Conservation (phyloP, 2,113 vertebrate genomes). For the Seriola quinqueradiata region DNA sequence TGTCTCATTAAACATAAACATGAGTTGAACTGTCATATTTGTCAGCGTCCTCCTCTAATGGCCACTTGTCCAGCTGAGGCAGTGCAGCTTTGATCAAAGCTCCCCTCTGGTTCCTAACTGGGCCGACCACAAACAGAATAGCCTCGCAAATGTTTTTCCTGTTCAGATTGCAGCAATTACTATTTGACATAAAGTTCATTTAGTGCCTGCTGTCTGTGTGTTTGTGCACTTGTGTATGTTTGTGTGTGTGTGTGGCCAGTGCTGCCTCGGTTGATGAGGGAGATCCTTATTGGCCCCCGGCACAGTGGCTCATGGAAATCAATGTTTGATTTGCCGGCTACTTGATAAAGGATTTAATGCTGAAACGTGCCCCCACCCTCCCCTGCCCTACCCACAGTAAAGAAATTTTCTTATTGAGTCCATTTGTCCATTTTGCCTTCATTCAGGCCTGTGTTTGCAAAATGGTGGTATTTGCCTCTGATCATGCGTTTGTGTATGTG, state of each 20-base stretch:
- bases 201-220: conserved; percentile 32
- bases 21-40: conserved; percentile 33
- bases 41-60: conserved; percentile 32
- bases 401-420: conserved; percentile 65
- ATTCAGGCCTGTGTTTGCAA: conserved; percentile 26
- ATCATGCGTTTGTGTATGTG: conserved; percentile 42
- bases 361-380: conserved; percentile 54
- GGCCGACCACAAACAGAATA: conserved; percentile 8
- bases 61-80: conserved; percentile 21
- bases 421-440: conserved; percentile 56
- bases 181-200: conserved; percentile 62
- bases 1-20: conserved; percentile 36
- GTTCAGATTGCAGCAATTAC: conserved; percentile 57
- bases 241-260: conserved; percentile 45
- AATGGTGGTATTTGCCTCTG: conserved; percentile 43
- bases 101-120: conserved; percentile 33
- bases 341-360: conserved; percentile 79
- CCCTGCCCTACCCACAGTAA: conserved; percentile 27
- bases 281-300: conserved; percentile 74
- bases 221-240: conserved; percentile 28
- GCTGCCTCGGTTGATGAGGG: conserved; percentile 64
- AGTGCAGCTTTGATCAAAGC: conserved; percentile 52
- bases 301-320: conserved; percentile 75
- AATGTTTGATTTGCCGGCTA: conserved; percentile 81
- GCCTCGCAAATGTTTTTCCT: conserved; percentile 36